These are phyloP conservation scores for Smutsia gigantea DNA, from an alignment of 2,797 vertebrate genomes.

Conservation along the genomic window DNA sequence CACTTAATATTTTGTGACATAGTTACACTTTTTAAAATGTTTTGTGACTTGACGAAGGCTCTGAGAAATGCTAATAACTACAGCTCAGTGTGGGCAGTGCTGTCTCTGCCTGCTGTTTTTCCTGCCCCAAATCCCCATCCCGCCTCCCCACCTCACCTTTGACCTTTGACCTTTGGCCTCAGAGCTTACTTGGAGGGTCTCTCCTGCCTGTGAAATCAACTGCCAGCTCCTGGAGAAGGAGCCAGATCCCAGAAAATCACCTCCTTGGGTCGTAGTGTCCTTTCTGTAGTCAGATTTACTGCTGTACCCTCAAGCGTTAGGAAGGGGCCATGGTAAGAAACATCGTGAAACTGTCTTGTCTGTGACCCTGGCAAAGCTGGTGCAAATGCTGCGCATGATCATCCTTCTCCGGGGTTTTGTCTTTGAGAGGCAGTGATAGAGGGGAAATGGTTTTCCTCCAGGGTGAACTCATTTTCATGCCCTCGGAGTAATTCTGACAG, in stretches of 20 bases:
- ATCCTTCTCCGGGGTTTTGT: not conserved
- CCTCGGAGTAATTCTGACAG: not conserved
- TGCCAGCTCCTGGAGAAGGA: too few relatives aligned
- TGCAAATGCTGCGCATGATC: not conserved
- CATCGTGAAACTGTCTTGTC: not conserved
- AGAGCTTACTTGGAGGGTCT: not conserved
- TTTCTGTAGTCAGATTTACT: not conserved
- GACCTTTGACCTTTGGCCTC: not conserved
- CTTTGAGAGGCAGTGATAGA: not conserved
- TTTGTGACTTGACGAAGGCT: not conserved
- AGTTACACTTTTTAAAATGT: not conserved
- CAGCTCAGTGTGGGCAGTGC: not conserved
- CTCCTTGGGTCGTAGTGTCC: rapidly evolving
- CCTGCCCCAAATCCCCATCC: not conserved
- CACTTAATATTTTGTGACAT: not conserved
- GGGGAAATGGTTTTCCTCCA: not conserved
- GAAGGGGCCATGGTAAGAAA: not conserved
- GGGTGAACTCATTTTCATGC: not conserved
- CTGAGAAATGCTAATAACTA: not conserved
- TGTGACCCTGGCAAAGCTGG: not conserved
- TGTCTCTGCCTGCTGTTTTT: not conserved
- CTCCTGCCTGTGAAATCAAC: not conserved
- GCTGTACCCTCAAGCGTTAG: rapidly evolving
- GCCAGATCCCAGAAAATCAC: not conserved
- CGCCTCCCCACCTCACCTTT: not conserved